Evolutionary conservation across 2,888 invertebrate species (phyloP), one percentile per base, ranked within the genome.

Genomic region (Phragmatobia fuliginosa): DNA sequence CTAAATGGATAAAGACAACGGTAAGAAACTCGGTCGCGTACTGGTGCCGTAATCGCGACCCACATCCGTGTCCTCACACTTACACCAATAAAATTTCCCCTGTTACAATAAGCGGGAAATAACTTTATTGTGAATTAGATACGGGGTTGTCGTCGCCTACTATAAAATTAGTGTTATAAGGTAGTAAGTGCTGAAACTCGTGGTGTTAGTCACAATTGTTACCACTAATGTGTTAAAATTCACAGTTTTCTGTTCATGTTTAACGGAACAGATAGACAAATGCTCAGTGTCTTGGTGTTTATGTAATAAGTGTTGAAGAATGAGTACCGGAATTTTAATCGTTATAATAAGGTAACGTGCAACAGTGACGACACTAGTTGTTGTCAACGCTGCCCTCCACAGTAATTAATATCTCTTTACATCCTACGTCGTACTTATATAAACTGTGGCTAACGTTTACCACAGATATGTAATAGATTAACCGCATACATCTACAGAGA

Each of bases 1-100:
- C 69, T 81, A 84, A 78, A 87, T 86, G 87, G 83, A 83, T 80
- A 81, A 83, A 77, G 71, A 83, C 77, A 84, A 82, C 75, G 86
- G 85, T 84, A 83, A 84, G 83, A 76, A 67, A 71, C 59, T n/a
- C n/a, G n/a, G 67, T 41, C 64, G 73, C 38, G 69, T 67, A 67
- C 62, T 36, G 62, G 66, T 59, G 59, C 60, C 62, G 67, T 66
- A 62, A 21, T 64, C 66, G 63, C 69, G 64, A 70, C 74, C 61
- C 67, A 77, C 74, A 71, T 70, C 60, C 56, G 60, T 66, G 66
- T n/a, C 73, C 70, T 72, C 59, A 25, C 11, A 61, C 67, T 58
- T 60, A 66, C 63, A 59, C 49, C 49, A 71, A 74, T 77, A 72
- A 71, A 73, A 70, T 73, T 70, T 63, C 67, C 60, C 41, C 66